Evolutionary conservation across 1,140 invertebrate genomes (phyloP), one percentile per base, ranked within the genome.

Genomic region (Phenacoccus solenopsis): DNA sequence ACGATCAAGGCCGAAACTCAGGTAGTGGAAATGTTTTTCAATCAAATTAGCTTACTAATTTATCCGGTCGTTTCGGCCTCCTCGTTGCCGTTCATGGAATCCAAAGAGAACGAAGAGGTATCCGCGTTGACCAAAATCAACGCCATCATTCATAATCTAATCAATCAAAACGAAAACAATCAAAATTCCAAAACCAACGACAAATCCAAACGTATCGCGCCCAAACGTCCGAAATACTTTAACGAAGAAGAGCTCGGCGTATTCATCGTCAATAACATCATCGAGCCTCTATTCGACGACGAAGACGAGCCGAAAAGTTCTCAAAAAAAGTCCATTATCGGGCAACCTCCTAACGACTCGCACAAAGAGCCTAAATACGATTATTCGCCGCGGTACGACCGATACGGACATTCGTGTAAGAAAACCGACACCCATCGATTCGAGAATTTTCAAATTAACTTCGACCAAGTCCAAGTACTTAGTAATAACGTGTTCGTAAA

Each of bases 231-330:
- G 9, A 64, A 24, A 24, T 64, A 64, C 25, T 27, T 64, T 16
- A 64, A 22, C 59, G 59, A 64, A 64, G 59, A 64, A 64, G 59
- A 64, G 25, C 25, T 64, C 2, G 59, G 59, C 25, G 59, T 64
- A 3, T 64, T 64, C 20, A 64, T 64, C 10, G 59, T 64, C 3
- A 64, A 64, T 27, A 64, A 64, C 21, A 64, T 64, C 4, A 64
- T 64, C 21, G 59, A 64, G 25, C 59, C 59, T 24, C 25, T 64
- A 64, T 64, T 64, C 59, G 59, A 64, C 25, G 59, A 64, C 59
- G 59, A 64, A 64, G 59, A 64, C 38, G 38, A n/a, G 3, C 38
- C 38, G 38, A 49, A 49, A 49, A 49, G 20, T 16, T 2, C 4
- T n/a, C 3, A 16, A n/a, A n/a, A n/a, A n/a, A n/a, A n/a, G n/a